Conservation (phyloP, 2,888 invertebrate species). For the Scaptomyza parva region DNA sequence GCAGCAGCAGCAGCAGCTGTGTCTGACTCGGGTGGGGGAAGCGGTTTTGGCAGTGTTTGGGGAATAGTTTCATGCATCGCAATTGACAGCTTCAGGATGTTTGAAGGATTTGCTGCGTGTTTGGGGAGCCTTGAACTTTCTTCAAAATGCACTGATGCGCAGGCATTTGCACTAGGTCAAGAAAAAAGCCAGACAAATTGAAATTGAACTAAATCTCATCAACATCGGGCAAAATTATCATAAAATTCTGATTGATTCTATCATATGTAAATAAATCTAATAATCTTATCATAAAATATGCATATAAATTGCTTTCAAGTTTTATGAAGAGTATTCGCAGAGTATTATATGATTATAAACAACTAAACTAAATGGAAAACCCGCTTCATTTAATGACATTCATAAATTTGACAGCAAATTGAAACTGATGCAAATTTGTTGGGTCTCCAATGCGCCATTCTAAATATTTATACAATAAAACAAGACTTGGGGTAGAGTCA, state of each 20-base stretch:
- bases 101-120: conserved; percentile 38
- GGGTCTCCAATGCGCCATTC: conserved; percentile 22
- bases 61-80: conserved; percentile 49
- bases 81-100: conserved; percentile 63
- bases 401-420: conserved; percentile 20
- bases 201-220: conserved; percentile 10
- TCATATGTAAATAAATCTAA: background rate
- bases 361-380: conserved; percentile 32
- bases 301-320: background rate
- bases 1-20: too few relatives aligned
- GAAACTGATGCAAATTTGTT: conserved; percentile 32
- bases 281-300: background rate
- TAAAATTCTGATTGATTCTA: background rate
- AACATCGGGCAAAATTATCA: background rate
- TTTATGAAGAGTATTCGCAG: background rate
- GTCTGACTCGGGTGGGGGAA: conserved; percentile 33
- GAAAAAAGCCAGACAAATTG: background rate
- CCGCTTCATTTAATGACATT: conserved; percentile 20
- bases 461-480: conserved; percentile 73
- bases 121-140: background rate
- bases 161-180: conserved; percentile 37
- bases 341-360: too few relatives aligned
- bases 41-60: conserved; percentile 5
- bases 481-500: conserved; percentile 56
- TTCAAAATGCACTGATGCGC: conserved; percentile 25